These are phyloP conservation scores for Mustelus asterias DNA, from an alignment of 2,113 vertebrate species.

Conservation along the genomic window DNA sequence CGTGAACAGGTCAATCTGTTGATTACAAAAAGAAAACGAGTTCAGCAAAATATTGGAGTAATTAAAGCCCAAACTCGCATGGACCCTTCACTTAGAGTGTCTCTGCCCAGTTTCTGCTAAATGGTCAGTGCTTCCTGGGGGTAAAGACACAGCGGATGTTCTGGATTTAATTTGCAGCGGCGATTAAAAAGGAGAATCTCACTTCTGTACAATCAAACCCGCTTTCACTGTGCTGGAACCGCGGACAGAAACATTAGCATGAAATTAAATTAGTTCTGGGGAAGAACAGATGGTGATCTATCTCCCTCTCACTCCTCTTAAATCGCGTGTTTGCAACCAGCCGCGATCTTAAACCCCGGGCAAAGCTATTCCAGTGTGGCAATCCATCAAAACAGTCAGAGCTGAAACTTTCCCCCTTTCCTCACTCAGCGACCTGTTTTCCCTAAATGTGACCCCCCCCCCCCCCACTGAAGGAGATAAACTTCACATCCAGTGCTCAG, in stretches of 20 bases:
- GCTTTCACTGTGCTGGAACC: not conserved
- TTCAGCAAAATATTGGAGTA: not conserved
- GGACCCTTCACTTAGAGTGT: not conserved
- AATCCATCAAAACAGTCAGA: not conserved
- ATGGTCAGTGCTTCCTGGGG: no score
- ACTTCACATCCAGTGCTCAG: slow-evolving; percentile 16
- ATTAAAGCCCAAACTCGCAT: not conserved
- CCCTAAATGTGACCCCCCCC: not conserved
- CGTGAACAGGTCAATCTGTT: not conserved
- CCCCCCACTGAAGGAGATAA: not conserved
- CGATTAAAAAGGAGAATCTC: not conserved
- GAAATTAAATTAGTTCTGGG: not conserved
- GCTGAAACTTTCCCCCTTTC: not conserved
- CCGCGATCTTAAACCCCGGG: not conserved
- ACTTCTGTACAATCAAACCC: not conserved
- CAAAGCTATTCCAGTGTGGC: not conserved
- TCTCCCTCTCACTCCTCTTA: not conserved
- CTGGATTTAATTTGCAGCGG: not conserved
- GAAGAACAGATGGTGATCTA: not conserved
- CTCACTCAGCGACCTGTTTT: not conserved
- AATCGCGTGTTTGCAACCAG: not conserved
- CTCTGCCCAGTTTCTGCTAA: no score
- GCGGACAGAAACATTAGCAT: not conserved
- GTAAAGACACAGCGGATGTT: not conserved
- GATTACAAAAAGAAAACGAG: not conserved